Percentiles rank a stretch among this genome's conserved stretches.
Evolutionary conservation across 2,888 invertebrate genomes (phyloP).

Genomic region (Hemithea aestivaria): DNA sequence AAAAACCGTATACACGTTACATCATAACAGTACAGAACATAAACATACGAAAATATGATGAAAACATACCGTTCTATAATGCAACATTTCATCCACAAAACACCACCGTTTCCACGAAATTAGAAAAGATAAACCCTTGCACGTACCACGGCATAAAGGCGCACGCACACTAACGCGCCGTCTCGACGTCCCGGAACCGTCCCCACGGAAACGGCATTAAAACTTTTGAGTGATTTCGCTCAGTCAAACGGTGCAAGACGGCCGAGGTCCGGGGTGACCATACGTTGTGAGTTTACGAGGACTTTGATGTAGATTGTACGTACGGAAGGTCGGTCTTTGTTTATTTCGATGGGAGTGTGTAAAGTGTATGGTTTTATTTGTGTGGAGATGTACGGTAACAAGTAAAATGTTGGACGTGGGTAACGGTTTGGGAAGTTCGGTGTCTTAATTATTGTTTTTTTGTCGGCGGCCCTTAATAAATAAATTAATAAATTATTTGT

Average conservation of each 20-base stretch:
- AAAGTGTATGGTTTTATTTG: constrained; percentile 10
- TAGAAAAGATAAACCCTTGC: constrained; percentile 27
- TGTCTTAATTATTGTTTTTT: too few relatives aligned
- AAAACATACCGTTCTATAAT: background rate
- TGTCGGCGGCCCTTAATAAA: too few relatives aligned
- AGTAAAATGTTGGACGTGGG: too few relatives aligned
- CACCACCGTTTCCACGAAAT: constrained; percentile 5
- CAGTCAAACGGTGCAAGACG: constrained; percentile 75
- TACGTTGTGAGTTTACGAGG: constrained; percentile 25
- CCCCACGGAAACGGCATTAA: constrained; percentile 75
- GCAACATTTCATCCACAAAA: constrained; percentile 1
- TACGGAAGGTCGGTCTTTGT: constrained; percentile 1
- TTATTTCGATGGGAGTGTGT: constrained; percentile 9
- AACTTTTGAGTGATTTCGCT: constrained; percentile 78
- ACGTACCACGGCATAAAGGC: constrained; percentile 36
- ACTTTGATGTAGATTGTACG: constrained; percentile 16
- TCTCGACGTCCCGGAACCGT: constrained; percentile 41
- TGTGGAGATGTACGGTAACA: constrained; percentile 2
- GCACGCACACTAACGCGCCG: constrained; percentile 36
- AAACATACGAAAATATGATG: too few relatives aligned
- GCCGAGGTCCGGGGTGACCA: constrained; percentile 49
- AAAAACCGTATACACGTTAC: too few relatives aligned
- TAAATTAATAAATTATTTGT: too few relatives aligned
- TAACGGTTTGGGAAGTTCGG: too few relatives aligned
- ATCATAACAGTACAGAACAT: too few relatives aligned